Percentiles rank a stretch among this genome's conserved stretches.
Evolutionary conservation across 1,140 invertebrate genomes (phyloP).

Genomic region (Drosophila mojavensis): DNA sequence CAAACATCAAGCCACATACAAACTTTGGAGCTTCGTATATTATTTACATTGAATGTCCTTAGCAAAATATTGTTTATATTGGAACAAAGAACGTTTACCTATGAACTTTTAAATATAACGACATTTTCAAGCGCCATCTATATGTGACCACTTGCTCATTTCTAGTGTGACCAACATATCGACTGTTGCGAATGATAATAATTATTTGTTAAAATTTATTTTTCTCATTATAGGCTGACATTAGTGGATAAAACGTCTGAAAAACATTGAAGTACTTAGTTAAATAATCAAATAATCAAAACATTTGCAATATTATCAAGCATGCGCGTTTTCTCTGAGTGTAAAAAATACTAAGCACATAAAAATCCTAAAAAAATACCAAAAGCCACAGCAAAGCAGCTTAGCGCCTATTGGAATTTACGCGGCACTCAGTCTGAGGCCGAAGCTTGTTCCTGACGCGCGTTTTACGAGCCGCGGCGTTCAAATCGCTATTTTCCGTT

Average conservation of each 20-base stretch:
- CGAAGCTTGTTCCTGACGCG: constrained; percentile 67
- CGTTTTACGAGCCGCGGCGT: constrained; percentile 52
- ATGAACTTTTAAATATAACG: background rate
- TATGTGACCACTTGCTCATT: background rate
- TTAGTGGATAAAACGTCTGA: background rate
- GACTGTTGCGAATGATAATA: background rate
- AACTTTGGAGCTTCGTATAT: too few species aligned
- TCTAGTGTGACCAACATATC: constrained; percentile 18
- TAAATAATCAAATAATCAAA: background rate
- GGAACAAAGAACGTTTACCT: background rate
- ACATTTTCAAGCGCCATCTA: constrained; percentile 39
- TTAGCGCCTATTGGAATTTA: constrained; percentile 47
- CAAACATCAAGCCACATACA: constrained; percentile 8
- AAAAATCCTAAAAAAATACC: constrained; percentile 21
- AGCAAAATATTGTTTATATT: constrained; percentile 21
- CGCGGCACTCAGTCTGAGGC: constrained; percentile 60
- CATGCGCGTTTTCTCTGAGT: background rate
- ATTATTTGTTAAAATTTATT: background rate
- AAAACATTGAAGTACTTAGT: background rate
- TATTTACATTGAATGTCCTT: constrained; percentile 41
- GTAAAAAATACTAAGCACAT: constrained; percentile 16
- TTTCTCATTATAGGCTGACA: constrained; percentile 1
- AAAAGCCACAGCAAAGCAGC: constrained; percentile 10
- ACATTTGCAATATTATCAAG: background rate
- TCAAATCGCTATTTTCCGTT: constrained; percentile 68